Conservation (phyloP, 1,140 invertebrate genomes). For the Ostrea edulis region DNA sequence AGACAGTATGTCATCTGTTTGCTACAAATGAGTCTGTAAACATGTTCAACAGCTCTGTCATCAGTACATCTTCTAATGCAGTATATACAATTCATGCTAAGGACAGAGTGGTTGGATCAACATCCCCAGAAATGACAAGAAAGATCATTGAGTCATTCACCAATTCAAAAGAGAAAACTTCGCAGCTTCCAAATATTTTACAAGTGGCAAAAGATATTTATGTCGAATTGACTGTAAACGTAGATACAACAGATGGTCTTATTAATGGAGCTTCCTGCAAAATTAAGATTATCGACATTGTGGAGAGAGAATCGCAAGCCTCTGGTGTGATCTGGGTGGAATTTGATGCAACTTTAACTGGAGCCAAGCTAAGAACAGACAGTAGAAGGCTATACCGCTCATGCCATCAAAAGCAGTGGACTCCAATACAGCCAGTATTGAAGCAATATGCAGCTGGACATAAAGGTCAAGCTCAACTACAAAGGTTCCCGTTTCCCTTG, state of each 20-base stretch:
- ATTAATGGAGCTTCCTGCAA: conserved; percentile 51
- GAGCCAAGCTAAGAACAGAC: conserved; percentile 11
- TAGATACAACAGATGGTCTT: conserved; percentile 52
- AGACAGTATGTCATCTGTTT: too few relatives aligned
- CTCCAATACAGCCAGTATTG: conserved; percentile 41
- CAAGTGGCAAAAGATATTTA: conserved; percentile 10
- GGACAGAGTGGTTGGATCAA: conserved; percentile 2
- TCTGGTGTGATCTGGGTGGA: conserved; percentile 45
- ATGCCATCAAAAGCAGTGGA: conserved; percentile 47
- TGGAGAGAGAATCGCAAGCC: conserved; percentile 3
- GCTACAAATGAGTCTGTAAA: too few relatives aligned
- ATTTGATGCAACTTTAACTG: conserved; percentile 38
- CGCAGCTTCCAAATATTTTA: conserved; percentile 11
- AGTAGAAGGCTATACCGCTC: conserved; percentile 17
- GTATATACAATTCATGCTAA: too few relatives aligned
- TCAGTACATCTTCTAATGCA: not conserved
- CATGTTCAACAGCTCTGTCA: too few relatives aligned
- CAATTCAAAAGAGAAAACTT: not conserved
- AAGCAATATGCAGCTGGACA: conserved; percentile 44
- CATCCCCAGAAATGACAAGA: conserved; percentile 36
- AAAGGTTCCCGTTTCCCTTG: conserved; percentile 48
- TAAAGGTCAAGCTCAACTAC: conserved; percentile 51
- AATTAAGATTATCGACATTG: not conserved
- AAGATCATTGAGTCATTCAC: conserved; percentile 38
- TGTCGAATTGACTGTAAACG: conserved; percentile 45